phyloP scores from a whole-genome alignment of 2,888 invertebrate species.

The Adelognathus sp. region DNA sequence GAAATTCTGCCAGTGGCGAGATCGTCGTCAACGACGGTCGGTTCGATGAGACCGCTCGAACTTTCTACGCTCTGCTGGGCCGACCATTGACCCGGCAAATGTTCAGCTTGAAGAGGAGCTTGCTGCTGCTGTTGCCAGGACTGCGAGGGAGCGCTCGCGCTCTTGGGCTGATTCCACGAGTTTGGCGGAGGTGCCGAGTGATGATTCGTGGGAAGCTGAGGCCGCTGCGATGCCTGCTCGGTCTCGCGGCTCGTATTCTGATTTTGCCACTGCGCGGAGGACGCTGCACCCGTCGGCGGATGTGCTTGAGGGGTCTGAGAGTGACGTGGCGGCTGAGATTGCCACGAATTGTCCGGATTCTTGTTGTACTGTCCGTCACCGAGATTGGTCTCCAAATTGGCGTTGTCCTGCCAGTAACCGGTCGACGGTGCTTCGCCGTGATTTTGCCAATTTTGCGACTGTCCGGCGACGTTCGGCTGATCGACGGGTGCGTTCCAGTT shows the following conservation, averaged over 20 bases:
- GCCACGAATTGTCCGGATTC: conserved; percentile 65
- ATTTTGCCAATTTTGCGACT: conserved; percentile 70
- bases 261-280: conserved; percentile 67
- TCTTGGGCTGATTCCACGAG: conserved; percentile 63
- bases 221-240: conserved; percentile 53
- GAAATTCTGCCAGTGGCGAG: conserved; percentile 43
- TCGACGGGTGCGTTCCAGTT: conserved; percentile 70
- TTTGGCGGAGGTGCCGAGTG: conserved; percentile 48
- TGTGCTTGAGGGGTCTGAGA: conserved; percentile 56
- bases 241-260: conserved; percentile 67
- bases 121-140: conserved; percentile 48
- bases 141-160: conserved; percentile 55
- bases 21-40: conserved; percentile 59
- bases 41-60: conserved; percentile 46
- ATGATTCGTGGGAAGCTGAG: conserved; percentile 49
- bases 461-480: conserved; percentile 61
- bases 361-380: conserved; percentile 66
- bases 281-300: conserved; percentile 16
- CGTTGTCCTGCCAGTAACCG: conserved; percentile 70
- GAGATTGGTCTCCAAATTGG: conserved; percentile 58
- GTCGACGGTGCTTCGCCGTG: conserved; percentile 62
- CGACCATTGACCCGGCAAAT: conserved; percentile 59
- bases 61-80: conserved; percentile 58
- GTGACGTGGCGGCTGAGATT: conserved; percentile 49
- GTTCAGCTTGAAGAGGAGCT: conserved; percentile 36